phyloP scores from a whole-genome alignment of 2,113 vertebrate genomes.

The Pristiophorus japonicus region DNA sequence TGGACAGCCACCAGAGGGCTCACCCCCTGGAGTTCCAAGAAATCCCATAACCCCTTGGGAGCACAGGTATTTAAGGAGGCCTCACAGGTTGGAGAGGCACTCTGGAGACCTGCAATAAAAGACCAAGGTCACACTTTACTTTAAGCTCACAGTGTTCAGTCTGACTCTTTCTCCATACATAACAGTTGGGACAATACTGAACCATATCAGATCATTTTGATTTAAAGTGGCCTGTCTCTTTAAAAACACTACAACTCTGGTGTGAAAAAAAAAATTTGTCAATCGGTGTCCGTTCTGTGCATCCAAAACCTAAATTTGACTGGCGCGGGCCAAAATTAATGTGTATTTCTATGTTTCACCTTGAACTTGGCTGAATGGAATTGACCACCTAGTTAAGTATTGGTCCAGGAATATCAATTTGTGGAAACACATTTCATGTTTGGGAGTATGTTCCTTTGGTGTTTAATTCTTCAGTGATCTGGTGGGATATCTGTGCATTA shows the following conservation, averaged over 20 bases:
- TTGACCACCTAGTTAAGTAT: too few relatives aligned
- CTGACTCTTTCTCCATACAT: too few relatives aligned
- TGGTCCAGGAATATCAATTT: slow-evolving; percentile 7
- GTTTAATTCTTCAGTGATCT: background rate
- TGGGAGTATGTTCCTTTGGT: background rate
- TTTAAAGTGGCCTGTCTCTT: background rate
- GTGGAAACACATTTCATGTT: background rate
- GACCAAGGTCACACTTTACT: too few relatives aligned
- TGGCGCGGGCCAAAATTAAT: background rate
- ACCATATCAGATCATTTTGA: background rate
- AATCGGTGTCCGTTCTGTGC: background rate
- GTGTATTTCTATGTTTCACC: background rate
- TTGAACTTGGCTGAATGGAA: background rate
- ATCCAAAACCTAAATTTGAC: background rate
- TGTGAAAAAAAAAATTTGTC: background rate
- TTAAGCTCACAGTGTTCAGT: too few relatives aligned
- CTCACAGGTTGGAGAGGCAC: too few relatives aligned
- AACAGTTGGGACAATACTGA: background rate
- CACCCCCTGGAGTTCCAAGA: too few relatives aligned
- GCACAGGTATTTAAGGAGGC: too few relatives aligned
- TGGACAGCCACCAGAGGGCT: too few relatives aligned
- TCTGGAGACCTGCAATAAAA: too few relatives aligned
- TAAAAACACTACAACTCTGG: background rate
- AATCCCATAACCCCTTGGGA: too few relatives aligned
- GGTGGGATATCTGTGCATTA: background rate